Evolutionary conservation across 2,113 vertebrate genomes (phyloP).

Genomic region (Elachura formosa): DNA sequence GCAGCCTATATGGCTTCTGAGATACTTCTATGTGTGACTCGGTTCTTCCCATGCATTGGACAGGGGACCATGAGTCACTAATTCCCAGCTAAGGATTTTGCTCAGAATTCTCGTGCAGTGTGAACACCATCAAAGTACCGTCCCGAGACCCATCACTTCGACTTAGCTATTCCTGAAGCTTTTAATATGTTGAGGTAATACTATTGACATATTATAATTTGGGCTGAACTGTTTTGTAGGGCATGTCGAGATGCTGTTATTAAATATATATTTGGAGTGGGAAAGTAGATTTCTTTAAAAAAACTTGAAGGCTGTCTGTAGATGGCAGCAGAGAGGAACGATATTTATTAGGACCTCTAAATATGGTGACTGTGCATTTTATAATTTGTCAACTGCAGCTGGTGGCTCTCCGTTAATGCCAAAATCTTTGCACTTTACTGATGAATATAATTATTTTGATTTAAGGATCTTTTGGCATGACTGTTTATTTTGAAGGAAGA

Average conservation of each 20-base stretch:
- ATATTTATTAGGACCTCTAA: not conserved
- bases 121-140: not conserved
- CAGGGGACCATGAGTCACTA: not conserved
- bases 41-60: not conserved
- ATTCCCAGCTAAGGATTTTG: not conserved
- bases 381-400: not conserved
- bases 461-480: not conserved
- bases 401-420: not conserved
- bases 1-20: not conserved
- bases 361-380: not conserved
- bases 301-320: not conserved
- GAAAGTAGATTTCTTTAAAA: not conserved
- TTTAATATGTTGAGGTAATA: not conserved
- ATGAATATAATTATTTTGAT: not conserved
- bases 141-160: accelerated
- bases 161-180: not conserved
- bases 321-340: conserved; percentile 25
- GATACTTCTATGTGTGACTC: accelerated
- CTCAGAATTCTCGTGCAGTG: not conserved
- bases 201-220: not conserved
- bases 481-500: not conserved
- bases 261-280: not conserved
- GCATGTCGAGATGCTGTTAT: not conserved
- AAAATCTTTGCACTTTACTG: not conserved
- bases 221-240: not conserved